Evolutionary conservation across 23 tunicate species (phyloP).

Genomic region (Corella eumyota): DNA sequence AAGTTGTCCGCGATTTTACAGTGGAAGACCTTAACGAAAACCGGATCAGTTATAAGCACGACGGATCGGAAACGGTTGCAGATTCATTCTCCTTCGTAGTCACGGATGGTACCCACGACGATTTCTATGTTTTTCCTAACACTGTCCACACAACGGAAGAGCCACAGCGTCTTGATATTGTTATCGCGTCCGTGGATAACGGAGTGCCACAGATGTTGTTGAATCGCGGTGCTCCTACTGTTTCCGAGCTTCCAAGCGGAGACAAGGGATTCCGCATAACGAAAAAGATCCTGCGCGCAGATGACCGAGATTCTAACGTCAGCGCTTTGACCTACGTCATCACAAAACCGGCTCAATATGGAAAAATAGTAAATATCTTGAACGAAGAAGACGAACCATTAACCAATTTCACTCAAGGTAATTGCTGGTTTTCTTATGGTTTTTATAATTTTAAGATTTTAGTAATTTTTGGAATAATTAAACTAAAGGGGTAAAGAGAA

Average conservation of each 20-base stretch:
- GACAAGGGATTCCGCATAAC: conserved; percentile 73
- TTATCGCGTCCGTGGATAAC: conserved; percentile 88
- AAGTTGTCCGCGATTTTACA: conserved; percentile 56
- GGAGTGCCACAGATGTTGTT: conserved; percentile 74
- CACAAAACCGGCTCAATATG: conserved; percentile 57
- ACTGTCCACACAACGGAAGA: conserved; percentile 36
- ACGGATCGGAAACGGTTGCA: conserved; percentile 76
- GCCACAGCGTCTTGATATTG: conserved; percentile 83
- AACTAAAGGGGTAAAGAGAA: no score
- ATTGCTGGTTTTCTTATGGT: not conserved
- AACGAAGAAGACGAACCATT: conserved; percentile 24
- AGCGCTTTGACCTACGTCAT: conserved; percentile 46
- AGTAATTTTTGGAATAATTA: no score
- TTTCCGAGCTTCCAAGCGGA: conserved; percentile 46
- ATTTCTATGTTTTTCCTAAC: conserved; percentile 84
- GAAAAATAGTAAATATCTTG: conserved; percentile 43
- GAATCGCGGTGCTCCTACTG: conserved; percentile 67
- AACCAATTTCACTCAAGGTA: conserved; percentile 75
- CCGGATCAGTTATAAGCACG: conserved; percentile 73
- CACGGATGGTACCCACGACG: conserved; percentile 94
- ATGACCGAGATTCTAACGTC: conserved; percentile 83
- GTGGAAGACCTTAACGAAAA: conserved; percentile 85
- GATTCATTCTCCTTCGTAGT: conserved; percentile 91
- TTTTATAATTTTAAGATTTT: not conserved
- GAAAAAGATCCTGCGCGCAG: conserved; percentile 73